phyloP scores from a whole-genome alignment of 2,797 vertebrate genomes.

The Acestrorhynchus altus region DNA sequence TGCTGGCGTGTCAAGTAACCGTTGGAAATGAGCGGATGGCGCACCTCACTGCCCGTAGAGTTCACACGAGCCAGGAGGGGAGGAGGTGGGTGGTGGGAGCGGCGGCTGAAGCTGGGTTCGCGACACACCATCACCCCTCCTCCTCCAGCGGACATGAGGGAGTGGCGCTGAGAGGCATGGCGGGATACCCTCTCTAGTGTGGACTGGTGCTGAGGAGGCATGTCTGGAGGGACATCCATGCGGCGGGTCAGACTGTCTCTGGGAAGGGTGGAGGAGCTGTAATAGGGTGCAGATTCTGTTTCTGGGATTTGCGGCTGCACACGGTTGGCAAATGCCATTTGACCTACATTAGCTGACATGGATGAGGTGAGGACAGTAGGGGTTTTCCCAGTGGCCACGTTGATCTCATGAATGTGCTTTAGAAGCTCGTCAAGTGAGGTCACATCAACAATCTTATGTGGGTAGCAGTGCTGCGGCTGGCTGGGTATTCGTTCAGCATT shows the following conservation, averaged over 20 bases:
- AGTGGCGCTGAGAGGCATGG: slow-evolving; percentile 82
- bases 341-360: slow-evolving; percentile 73
- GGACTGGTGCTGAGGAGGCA: slow-evolving; percentile 77
- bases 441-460: slow-evolving; percentile 87
- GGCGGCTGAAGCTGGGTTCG: slow-evolving; percentile 85
- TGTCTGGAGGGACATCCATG: slow-evolving; percentile 88
- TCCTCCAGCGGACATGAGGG: slow-evolving; percentile 76
- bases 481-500: slow-evolving; percentile 82
- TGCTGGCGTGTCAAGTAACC: slow-evolving; percentile 83
- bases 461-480: slow-evolving; percentile 79
- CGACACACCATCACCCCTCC: slow-evolving; percentile 70
- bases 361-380: slow-evolving; percentile 76
- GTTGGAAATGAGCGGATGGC: slow-evolving; percentile 81
- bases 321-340: slow-evolving; percentile 77
- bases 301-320: slow-evolving; percentile 84
- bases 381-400: slow-evolving; percentile 71
- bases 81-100: slow-evolving; percentile 76
- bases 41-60: slow-evolving; percentile 81
- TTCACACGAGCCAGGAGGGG: slow-evolving; percentile 86
- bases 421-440: slow-evolving; percentile 89
- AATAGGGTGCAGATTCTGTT: slow-evolving; percentile 81
- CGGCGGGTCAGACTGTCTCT: slow-evolving; percentile 85
- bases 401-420: slow-evolving; percentile 86
- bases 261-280: slow-evolving; percentile 84
- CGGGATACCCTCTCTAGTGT: slow-evolving; percentile 77